Percentiles rank a stretch among this genome's conserved stretches.
Evolutionary conservation across 2,888 invertebrate species (phyloP).

Genomic region (Brachyptera risi): DNA sequence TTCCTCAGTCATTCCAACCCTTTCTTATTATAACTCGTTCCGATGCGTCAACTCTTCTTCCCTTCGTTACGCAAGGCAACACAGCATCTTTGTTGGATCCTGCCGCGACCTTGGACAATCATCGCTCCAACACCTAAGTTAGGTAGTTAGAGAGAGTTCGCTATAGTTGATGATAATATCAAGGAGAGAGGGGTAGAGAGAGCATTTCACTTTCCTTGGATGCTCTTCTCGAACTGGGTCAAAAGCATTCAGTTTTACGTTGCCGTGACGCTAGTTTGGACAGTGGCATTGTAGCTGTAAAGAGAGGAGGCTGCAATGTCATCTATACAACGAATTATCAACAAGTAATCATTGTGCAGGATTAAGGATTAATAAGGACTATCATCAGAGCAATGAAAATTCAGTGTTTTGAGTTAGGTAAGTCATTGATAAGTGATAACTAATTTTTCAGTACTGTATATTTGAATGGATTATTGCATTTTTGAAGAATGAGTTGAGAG

Average conservation of each 20-base stretch:
- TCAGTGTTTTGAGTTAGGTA: neutral
- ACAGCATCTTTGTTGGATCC: neutral
- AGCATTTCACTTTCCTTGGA: slow-evolving; percentile 13
- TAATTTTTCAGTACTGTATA: no score
- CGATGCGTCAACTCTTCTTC: no score
- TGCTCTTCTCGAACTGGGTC: slow-evolving; percentile 11
- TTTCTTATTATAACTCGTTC: neutral
- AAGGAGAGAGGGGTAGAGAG: slow-evolving; percentile 1
- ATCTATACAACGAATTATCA: neutral
- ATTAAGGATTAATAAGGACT: neutral
- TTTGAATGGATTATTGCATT: no score
- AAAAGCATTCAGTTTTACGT: neutral
- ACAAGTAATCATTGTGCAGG: neutral
- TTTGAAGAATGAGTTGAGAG: no score
- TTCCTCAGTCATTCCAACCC: no score
- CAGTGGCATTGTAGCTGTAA: neutral
- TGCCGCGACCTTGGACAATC: slow-evolving; percentile 7
- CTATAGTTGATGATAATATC: neutral
- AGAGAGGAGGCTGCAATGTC: neutral
- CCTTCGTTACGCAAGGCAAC: neutral
- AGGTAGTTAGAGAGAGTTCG: slow-evolving; percentile 9
- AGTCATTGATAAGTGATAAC: neutral
- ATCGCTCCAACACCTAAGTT: neutral
- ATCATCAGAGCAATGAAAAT: neutral
- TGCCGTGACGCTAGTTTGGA: neutral